Percentiles rank a stretch among this genome's conserved stretches.
Evolutionary conservation across 1,140 invertebrate genomes (phyloP).

Genomic region (Triops cancriformis): DNA sequence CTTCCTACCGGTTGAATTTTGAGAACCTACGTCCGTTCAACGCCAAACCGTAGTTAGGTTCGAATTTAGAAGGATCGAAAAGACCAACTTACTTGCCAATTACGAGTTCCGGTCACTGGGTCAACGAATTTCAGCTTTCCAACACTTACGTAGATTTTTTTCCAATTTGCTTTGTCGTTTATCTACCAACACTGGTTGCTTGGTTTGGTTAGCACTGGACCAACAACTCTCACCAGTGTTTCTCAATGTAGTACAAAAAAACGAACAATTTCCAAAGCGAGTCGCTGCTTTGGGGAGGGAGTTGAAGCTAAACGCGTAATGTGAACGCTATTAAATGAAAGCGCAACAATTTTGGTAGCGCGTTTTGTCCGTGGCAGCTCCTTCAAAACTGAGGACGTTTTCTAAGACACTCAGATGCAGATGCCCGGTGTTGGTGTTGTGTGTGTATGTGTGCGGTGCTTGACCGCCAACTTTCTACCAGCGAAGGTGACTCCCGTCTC

Average conservation of each 20-base stretch:
- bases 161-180: too few species aligned
- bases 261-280: too few species aligned
- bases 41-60: background rate
- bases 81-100: background rate
- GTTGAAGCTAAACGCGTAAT: background rate
- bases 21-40: background rate
- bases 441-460: background rate
- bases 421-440: background rate
- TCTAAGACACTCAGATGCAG: background rate
- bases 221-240: too few species aligned
- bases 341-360: background rate
- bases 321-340: background rate
- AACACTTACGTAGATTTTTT: too few species aligned
- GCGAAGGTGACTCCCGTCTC: background rate
- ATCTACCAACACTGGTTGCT: too few species aligned
- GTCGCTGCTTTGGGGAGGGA: too few species aligned
- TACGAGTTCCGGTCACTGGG: background rate
- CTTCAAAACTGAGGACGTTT: background rate
- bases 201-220: too few species aligned
- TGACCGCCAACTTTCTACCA: background rate
- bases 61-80: background rate
- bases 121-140: background rate
- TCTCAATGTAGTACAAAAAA: too few species aligned
- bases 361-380: background rate
- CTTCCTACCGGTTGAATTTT: background rate